These are phyloP conservation scores for Iselma pallidipennis DNA, from an alignment of 2,888 invertebrate species.

Conservation along the genomic window DNA sequence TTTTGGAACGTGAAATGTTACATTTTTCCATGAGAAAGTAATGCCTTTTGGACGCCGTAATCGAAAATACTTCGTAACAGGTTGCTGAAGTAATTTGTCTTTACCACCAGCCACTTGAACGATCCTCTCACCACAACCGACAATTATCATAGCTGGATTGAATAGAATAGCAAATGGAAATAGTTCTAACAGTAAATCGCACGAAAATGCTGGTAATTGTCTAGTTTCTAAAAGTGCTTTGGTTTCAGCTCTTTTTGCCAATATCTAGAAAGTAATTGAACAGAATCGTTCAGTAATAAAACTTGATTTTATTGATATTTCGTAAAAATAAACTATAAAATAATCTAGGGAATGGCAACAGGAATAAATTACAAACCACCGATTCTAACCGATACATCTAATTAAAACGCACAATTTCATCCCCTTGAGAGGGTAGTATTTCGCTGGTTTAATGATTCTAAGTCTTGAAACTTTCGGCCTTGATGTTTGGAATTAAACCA, in stretches of 20 bases:
- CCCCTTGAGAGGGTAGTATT: not conserved
- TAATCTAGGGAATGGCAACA: not conserved
- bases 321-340: not conserved
- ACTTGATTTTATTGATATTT: not conserved
- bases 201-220: conserved; percentile 66
- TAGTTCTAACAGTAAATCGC: conserved; percentile 72
- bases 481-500: not conserved
- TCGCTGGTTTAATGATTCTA: not conserved
- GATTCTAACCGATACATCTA: not conserved
- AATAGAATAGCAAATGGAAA: conserved; percentile 89
- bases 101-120: conserved; percentile 66
- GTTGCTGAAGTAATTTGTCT: conserved; percentile 65
- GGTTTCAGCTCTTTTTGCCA: conserved; percentile 42
- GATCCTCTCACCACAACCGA: conserved; percentile 79
- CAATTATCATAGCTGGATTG: conserved; percentile 73
- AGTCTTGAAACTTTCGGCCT: not conserved
- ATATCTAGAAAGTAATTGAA: conserved; percentile 39
- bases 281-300: not conserved
- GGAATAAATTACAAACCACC: not conserved
- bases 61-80: conserved; percentile 71
- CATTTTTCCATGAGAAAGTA: conserved; percentile 82
- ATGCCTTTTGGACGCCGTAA: conserved; percentile 81
- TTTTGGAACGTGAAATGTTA: too few species aligned
- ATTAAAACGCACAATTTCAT: not conserved
- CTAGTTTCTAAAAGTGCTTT: conserved; percentile 45